Conservation (phyloP, 2,797 vertebrate species). For the Remorina albescens region DNA sequence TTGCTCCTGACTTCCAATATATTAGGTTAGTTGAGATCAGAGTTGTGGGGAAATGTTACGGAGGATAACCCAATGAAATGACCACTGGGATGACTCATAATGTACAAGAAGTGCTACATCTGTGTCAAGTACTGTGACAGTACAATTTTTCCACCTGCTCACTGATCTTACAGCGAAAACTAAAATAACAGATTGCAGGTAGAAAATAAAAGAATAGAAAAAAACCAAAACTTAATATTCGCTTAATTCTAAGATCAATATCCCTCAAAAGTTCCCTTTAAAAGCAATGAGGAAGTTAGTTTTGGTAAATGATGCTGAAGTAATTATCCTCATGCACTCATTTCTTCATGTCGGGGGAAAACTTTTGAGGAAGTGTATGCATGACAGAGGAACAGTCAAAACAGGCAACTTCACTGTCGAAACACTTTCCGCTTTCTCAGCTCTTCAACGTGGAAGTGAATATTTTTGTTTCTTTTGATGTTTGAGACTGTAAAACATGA, state of each 20-base stretch:
- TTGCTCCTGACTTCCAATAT: not conserved
- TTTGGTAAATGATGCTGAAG: constrained; percentile 60
- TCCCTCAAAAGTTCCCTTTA: not conserved
- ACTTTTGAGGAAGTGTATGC: constrained; percentile 79
- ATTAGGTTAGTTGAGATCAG: constrained; percentile 3
- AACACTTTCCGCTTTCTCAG: constrained; percentile 51
- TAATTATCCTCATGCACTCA: constrained; percentile 20
- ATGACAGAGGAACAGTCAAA: constrained; percentile 68
- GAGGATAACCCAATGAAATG: constrained; percentile 11
- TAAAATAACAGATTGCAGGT: too few species aligned
- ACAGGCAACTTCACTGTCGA: constrained; percentile 68
- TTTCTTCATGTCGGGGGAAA: constrained; percentile 74
- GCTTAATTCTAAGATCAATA: not conserved
- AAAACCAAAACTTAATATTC: not conserved
- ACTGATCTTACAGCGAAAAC: not conserved
- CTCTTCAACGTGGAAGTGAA: not conserved
- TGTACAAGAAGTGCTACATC: not conserved
- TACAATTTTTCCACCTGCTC: not conserved
- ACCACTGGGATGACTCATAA: not conserved
- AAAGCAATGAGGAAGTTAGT: constrained; percentile 49
- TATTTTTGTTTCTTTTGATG: not conserved
- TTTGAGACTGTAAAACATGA: too few species aligned
- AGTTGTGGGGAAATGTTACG: constrained; percentile 9
- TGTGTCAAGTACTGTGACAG: not conserved
- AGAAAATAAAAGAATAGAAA: too few species aligned